These are phyloP conservation scores for Oplegnathus fasciatus DNA, from an alignment of 2,113 vertebrate species.

Conservation along the genomic window DNA sequence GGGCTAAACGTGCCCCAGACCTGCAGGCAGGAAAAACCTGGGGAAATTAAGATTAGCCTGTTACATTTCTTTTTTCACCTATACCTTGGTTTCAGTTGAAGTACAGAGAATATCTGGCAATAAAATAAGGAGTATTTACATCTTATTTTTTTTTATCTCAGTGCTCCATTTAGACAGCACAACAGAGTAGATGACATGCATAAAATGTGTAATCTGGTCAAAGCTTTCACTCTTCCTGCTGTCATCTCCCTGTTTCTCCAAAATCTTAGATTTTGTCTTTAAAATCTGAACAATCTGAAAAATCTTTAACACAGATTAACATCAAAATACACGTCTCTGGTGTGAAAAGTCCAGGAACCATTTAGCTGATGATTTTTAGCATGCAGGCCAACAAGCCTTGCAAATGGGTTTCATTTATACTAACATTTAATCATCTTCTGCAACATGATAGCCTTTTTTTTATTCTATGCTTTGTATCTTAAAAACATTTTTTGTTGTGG, in stretches of 20 bases:
- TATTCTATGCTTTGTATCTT: constrained; percentile 14
- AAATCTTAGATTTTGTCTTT: neutral
- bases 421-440: neutral
- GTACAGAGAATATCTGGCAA: neutral
- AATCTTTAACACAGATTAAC: neutral
- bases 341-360: no score
- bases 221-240: constrained; percentile 10
- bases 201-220: neutral
- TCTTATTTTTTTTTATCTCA: constrained; percentile 35
- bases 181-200: neutral
- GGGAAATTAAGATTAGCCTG: no score
- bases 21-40: neutral
- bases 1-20: neutral
- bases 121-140: constrained; percentile 3
- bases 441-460: constrained; percentile 16
- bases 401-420: neutral
- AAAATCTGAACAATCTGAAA: constrained; percentile 12
- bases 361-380: neutral
- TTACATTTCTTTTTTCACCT: neutral
- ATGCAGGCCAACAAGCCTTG: neutral
- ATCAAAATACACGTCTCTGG: neutral
- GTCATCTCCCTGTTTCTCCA: neutral
- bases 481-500: constrained; percentile 46
- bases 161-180: neutral
- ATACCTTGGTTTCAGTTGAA: constrained; percentile 8